Conservation (phyloP, 2,113 vertebrate species). For the Azemiops feae region DNA sequence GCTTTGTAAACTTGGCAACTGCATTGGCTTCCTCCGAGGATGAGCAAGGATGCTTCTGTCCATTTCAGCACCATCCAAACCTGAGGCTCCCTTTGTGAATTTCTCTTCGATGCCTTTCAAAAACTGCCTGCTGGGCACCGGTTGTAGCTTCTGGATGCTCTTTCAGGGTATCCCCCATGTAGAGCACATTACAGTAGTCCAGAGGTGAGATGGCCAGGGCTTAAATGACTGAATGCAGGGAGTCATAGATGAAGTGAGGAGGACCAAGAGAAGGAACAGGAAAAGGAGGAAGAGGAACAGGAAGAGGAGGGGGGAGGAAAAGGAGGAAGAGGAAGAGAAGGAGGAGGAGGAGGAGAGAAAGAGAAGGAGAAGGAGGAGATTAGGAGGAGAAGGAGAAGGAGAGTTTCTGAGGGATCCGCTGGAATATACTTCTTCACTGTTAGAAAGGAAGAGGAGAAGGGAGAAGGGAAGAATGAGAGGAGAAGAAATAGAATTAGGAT, state of each 20-base stretch:
- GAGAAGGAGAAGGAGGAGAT: rapidly evolving
- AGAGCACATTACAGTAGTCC: background rate
- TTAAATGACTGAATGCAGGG: background rate
- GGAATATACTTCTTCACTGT: no score
- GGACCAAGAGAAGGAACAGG: background rate
- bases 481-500: no score
- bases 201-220: background rate
- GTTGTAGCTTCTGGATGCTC: background rate
- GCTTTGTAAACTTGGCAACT: background rate
- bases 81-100: background rate
- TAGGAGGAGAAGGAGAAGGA: background rate
- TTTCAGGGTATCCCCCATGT: no score
- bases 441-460: background rate
- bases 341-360: background rate
- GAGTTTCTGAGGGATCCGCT: no score
- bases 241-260: background rate
- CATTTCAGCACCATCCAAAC: background rate
- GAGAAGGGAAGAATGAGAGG: background rate
- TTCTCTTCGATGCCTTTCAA: background rate
- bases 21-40: background rate
- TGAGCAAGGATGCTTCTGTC: background rate
- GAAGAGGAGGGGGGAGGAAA: constrained; percentile 1
- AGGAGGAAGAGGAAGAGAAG: constrained; percentile 2
- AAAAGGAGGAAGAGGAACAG: rapidly evolving
- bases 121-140: background rate